Evolutionary conservation across 1,140 invertebrate species (phyloP), one percentile per base, ranked within the genome.

Genomic region (Aplysia californica): DNA sequence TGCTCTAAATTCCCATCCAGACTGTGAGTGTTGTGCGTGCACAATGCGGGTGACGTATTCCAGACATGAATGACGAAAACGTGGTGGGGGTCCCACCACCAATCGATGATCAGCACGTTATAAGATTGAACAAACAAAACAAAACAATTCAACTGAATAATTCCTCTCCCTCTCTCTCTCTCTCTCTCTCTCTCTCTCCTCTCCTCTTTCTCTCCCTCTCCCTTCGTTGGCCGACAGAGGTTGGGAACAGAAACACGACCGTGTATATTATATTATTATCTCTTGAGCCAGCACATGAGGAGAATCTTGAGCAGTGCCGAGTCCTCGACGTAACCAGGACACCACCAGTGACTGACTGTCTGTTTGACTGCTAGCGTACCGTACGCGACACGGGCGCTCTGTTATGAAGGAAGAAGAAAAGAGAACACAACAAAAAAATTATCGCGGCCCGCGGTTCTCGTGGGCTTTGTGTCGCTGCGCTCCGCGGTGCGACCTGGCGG

Each of bases 151-250:
- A n/a, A n/a, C n/a, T n/a, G 10, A 10, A 66, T 21, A 36, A 6
- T 4, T 35, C 26, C 29, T 66, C n/a, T 66, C 10, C 36, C 29
- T 66, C 64, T 66, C 29, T 66, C 29, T 31, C 29, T 66, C 29
- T 66, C 64, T 31, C 29, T 66, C 64, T 66, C 29, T 66, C 64
- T 66, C 29, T 29, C 64, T 66, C 10, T 66, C 29, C 36, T n/a
- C 36, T n/a, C 36, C 29, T 66, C 29, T 66, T n/a, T 66, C 29
- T 66, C 29, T 66, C 6, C 36, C 23, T 35, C 23, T 31, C 26
- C 20, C 31, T 35, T 18, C 64, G 6, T 66, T 35, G 3, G 5
- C 26, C n/a, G n/a, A n/a, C n/a, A n/a, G n/a, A n/a, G n/a, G n/a
- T n/a, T n/a, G n/a, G n/a, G n/a, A n/a, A n/a, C n/a, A n/a, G n/a